Conservation (phyloP, 2,113 vertebrate species). For the Aphyosemion australe region DNA sequence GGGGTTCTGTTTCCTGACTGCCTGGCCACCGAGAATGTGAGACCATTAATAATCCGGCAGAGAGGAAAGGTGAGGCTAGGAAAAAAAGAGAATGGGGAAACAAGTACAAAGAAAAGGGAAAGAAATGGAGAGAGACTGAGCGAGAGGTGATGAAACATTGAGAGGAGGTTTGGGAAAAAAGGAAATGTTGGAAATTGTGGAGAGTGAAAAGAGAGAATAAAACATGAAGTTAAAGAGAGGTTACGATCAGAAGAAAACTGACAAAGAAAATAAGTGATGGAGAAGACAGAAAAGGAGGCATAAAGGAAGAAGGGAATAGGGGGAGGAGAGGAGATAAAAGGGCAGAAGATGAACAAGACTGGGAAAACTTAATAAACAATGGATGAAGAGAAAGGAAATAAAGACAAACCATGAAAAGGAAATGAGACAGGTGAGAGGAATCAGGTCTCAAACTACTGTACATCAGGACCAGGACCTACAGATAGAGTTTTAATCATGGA, state of each 20-base stretch:
- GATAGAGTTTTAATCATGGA: too few relatives aligned
- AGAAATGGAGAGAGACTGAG: background rate
- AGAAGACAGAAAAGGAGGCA: background rate
- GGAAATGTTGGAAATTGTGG: too few relatives aligned
- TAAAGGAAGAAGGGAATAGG: background rate
- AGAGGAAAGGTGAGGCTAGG: conserved; percentile 9
- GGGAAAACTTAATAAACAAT: too few relatives aligned
- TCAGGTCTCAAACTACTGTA: background rate
- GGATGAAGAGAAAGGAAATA: too few relatives aligned
- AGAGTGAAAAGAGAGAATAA: background rate
- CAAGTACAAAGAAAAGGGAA: background rate
- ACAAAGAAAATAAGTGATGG: background rate
- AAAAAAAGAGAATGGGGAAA: background rate
- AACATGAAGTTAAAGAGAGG: background rate
- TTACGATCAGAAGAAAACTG: background rate
- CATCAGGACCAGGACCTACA: too few relatives aligned
- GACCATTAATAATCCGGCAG: conserved; percentile 54
- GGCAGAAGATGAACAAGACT: too few relatives aligned
- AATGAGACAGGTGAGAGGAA: background rate
- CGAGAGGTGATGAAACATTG: background rate
- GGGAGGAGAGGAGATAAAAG: too few relatives aligned
- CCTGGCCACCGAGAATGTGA: conserved; percentile 40
- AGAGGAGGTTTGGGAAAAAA: background rate
- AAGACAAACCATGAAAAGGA: too few relatives aligned
- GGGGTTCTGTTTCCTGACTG: conserved; percentile 53